Evolutionary conservation across 2,888 invertebrate genomes (phyloP).

Genomic region (Dorcus hopei): DNA sequence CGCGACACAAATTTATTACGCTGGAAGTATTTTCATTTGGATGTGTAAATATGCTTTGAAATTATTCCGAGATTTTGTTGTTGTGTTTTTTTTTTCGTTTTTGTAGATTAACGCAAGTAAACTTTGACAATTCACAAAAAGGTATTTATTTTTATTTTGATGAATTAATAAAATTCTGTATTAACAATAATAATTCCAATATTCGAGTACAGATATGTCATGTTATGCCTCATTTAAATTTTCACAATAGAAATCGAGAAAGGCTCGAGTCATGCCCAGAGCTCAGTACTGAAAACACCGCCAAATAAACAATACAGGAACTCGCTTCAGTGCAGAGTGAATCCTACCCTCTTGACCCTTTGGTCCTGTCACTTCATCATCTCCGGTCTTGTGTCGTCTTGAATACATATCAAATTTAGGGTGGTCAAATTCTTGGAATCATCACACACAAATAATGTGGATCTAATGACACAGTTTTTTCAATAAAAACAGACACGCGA

Average conservation of each 20-base stretch:
- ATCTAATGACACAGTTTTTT: background rate
- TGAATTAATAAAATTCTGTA: too few species aligned
- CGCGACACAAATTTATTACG: background rate
- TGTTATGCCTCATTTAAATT: constrained; percentile 21
- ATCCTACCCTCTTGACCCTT: constrained; percentile 25
- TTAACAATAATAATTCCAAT: too few species aligned
- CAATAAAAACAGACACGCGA: constrained; percentile 9
- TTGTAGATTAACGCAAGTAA: too few species aligned
- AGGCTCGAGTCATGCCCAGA: constrained; percentile 18
- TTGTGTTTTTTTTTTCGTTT: too few species aligned
- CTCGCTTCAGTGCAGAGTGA: constrained; percentile 21
- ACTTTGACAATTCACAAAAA: too few species aligned
- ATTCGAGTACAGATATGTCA: background rate
- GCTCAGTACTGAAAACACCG: constrained; percentile 21
- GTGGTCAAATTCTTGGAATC: constrained; percentile 26
- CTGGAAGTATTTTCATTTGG: background rate
- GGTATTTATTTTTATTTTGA: too few species aligned
- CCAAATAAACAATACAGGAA: constrained; percentile 27
- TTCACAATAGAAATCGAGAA: constrained; percentile 23
- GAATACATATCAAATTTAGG: constrained; percentile 31
- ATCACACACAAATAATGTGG: constrained; percentile 13
- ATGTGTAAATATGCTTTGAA: too few species aligned
- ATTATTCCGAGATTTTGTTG: too few species aligned
- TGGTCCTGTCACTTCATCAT: constrained; percentile 32
- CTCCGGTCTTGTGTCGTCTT: constrained; percentile 23